Conservation (phyloP, 2,113 vertebrate genomes). For the Phylloscopus trochiloides region DNA sequence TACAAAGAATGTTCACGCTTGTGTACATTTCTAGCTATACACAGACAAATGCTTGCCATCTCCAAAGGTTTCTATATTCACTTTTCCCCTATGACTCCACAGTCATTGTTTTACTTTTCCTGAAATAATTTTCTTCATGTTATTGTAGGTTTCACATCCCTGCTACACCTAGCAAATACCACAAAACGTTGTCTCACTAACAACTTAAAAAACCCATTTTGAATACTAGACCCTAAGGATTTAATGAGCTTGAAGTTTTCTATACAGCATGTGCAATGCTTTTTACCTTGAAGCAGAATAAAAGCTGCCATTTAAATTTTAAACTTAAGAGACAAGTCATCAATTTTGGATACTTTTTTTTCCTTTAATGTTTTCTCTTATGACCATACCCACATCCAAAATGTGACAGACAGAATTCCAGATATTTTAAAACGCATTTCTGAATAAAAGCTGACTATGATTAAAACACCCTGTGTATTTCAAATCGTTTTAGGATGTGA, state of each 20-base stretch:
- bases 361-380: background rate
- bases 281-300: background rate
- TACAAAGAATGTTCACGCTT: background rate
- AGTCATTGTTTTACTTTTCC: background rate
- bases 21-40: background rate
- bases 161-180: background rate
- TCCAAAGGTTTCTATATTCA: background rate
- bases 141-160: background rate
- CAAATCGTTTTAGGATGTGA: background rate
- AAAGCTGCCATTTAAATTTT: background rate
- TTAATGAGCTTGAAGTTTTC: background rate
- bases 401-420: background rate
- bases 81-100: background rate
- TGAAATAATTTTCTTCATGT: background rate
- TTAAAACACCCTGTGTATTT: background rate
- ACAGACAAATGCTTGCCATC: background rate
- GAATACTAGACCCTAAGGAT: background rate
- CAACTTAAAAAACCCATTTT: background rate
- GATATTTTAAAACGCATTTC: background rate
- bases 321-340: background rate
- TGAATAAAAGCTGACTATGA: background rate
- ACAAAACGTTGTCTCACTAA: background rate
- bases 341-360: background rate
- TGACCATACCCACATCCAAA: background rate
- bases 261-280: background rate